A percentile compares a stretch with the other conserved stretches of the same genome.
Evolutionary conservation across 2,113 vertebrate species (phyloP).

Genomic region (Ancistrus triradiatus): DNA sequence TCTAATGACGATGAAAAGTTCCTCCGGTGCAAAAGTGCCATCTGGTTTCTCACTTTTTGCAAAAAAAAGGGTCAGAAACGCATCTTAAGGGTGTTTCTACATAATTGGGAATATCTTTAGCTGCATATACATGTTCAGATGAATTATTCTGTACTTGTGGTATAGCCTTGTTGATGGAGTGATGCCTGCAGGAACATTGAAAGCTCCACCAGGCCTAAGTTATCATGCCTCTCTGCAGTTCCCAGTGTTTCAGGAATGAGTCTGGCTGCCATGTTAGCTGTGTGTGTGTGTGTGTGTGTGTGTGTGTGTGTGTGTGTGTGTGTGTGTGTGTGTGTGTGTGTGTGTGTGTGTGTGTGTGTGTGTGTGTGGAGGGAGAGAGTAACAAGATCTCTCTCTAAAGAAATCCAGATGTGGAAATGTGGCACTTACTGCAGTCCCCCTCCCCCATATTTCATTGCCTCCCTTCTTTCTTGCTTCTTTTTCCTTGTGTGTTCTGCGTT

Average conservation of each 20-base stretch:
- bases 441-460: neutral
- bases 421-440: constrained; percentile 19
- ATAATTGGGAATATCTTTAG: too few species aligned
- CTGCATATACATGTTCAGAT: too few species aligned
- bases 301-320: constrained; percentile 6
- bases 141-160: too few species aligned
- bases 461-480: constrained; percentile 1
- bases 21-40: too few species aligned
- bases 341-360: constrained; percentile 36
- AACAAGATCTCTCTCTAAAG: constrained; percentile 60
- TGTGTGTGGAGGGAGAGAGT: too few species aligned
- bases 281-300: constrained; percentile 4
- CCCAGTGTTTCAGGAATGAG: neutral
- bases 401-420: constrained; percentile 68
- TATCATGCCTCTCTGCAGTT: neutral
- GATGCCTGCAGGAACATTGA: neutral
- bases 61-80: too few species aligned
- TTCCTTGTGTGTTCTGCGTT: too few species aligned
- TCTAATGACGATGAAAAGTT: too few species aligned
- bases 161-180: too few species aligned
- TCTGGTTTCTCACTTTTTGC: too few species aligned
- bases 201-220: too few species aligned
- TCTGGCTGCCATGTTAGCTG: neutral
- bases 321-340: constrained; percentile 23
- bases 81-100: too few species aligned